Percentiles rank a stretch among this genome's conserved stretches.
These are phyloP conservation scores for Eudasyphora cyanicolor DNA, from an alignment of 2,888 invertebrate species.

Conservation along the genomic window DNA sequence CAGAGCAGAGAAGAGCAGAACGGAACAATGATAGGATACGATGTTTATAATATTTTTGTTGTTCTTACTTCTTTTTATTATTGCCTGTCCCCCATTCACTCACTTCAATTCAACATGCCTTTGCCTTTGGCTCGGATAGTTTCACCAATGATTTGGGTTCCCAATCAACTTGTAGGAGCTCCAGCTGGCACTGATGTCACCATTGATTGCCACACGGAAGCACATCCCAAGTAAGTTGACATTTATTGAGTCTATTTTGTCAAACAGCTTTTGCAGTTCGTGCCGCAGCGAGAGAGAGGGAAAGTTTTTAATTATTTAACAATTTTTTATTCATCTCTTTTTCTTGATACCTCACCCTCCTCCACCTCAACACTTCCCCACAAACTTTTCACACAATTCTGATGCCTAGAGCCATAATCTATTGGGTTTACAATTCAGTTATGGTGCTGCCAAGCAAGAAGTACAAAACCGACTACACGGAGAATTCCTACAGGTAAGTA, in stretches of 20 bases:
- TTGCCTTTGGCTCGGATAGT: slow-evolving; percentile 81
- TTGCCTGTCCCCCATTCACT: slow-evolving; percentile 22
- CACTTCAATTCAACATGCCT: not conserved
- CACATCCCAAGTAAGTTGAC: slow-evolving; percentile 85
- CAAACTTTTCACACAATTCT: too few species aligned
- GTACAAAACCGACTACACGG: slow-evolving; percentile 90
- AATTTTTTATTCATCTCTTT: not conserved
- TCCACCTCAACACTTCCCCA: not conserved
- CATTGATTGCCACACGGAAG: slow-evolving; percentile 95
- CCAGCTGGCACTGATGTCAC: slow-evolving; percentile 94
- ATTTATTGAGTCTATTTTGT: slow-evolving; percentile 30
- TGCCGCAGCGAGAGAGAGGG: not conserved
- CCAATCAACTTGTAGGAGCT: slow-evolving; percentile 95
- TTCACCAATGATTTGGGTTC: slow-evolving; percentile 96
- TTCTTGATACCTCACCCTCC: not conserved
- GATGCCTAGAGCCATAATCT: slow-evolving; percentile 88
- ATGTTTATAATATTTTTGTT: not conserved
- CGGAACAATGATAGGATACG: not conserved
- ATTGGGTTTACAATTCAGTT: slow-evolving; percentile 94
- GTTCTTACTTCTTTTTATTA: not conserved
- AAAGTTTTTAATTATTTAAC: slow-evolving; percentile 26
- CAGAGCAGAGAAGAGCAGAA: not conserved
- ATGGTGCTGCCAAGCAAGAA: slow-evolving; percentile 95
- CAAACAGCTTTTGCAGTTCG: not conserved
- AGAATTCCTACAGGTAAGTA: slow-evolving; percentile 89